Evolutionary conservation across 2,888 invertebrate species (phyloP).

Genomic region (Pycnomerus fuliginosus): DNA sequence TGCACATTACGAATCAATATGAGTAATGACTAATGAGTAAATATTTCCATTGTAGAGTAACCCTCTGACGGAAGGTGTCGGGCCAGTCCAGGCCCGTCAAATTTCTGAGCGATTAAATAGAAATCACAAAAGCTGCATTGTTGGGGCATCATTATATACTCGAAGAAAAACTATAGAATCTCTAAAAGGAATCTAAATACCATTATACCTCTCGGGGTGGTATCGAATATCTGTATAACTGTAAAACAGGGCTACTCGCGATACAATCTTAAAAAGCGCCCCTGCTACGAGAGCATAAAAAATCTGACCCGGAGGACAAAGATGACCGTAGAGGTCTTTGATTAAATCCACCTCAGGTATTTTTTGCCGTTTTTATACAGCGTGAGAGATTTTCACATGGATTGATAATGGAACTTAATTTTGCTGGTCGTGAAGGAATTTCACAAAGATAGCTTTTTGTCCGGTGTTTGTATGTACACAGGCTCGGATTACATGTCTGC

Average conservation of each 20-base stretch:
- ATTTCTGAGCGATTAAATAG: slow-evolving; percentile 8
- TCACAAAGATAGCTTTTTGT: slow-evolving; percentile 34
- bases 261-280: slow-evolving; percentile 34
- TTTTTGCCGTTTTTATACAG: slow-evolving; percentile 37
- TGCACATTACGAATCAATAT: too few species aligned
- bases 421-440: slow-evolving; percentile 3
- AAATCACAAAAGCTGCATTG: slow-evolving; percentile 28
- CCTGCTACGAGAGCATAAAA: slow-evolving; percentile 33
- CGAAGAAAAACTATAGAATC: slow-evolving; percentile 40
- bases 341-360: slow-evolving; percentile 39
- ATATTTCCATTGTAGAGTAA: too few species aligned
- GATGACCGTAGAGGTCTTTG: slow-evolving; percentile 42
- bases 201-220: slow-evolving; percentile 40
- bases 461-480: slow-evolving; percentile 39
- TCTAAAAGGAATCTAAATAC: slow-evolving; percentile 38
- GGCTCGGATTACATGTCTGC: too few species aligned
- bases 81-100: slow-evolving; percentile 12
- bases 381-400: slow-evolving; percentile 41
- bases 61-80: too few species aligned
- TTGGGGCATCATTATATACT: slow-evolving; percentile 38
- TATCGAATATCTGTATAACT: slow-evolving; percentile 41
- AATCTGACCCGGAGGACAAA: slow-evolving; percentile 42
- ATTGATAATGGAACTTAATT: slow-evolving; percentile 18
- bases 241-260: slow-evolving; percentile 32
- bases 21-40: too few species aligned